phyloP scores from a whole-genome alignment of 2,797 vertebrate species.

The Semaprochilodus insignis region DNA sequence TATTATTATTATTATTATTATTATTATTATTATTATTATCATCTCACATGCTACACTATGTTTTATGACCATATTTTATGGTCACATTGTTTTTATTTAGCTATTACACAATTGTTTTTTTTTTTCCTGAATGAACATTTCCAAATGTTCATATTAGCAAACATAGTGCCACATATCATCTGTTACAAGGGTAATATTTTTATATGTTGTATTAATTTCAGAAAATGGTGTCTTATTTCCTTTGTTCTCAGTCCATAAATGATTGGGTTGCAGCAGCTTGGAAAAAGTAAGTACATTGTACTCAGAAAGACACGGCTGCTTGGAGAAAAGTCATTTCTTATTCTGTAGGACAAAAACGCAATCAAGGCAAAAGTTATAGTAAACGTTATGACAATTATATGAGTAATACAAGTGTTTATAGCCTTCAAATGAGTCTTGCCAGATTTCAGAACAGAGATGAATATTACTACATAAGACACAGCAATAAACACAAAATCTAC shows the following conservation, averaged over 20 bases:
- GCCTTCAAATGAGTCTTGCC: conserved; percentile 60
- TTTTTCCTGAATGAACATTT: not conserved
- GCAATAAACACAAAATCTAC: conserved; percentile 67
- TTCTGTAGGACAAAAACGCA: conserved; percentile 66
- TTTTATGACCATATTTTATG: too few species aligned
- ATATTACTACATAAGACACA: conserved; percentile 69
- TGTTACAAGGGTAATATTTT: not conserved
- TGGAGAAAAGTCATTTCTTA: conserved; percentile 55
- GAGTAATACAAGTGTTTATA: conserved; percentile 69
- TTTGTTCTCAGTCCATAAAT: conserved; percentile 69
- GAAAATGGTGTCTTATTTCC: conserved; percentile 63
- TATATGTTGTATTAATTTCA: conserved; percentile 52
- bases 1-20: too few species aligned
- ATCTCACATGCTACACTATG: too few species aligned
- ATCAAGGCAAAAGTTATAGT: conserved; percentile 54
- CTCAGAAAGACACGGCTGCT: conserved; percentile 58
- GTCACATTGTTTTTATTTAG: too few species aligned
- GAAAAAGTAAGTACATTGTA: conserved; percentile 63
- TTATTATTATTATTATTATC: too few species aligned
- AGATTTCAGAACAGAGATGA: conserved; percentile 63
- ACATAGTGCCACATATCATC: not conserved
- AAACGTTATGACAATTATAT: conserved; percentile 68
- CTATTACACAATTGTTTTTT: not conserved
- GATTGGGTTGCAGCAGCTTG: conserved; percentile 67
- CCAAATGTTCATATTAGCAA: not conserved